Base-by-base conservation (phyloP, 2,113 vertebrate genomes). In the Rhabdornis inornatus region DNA sequence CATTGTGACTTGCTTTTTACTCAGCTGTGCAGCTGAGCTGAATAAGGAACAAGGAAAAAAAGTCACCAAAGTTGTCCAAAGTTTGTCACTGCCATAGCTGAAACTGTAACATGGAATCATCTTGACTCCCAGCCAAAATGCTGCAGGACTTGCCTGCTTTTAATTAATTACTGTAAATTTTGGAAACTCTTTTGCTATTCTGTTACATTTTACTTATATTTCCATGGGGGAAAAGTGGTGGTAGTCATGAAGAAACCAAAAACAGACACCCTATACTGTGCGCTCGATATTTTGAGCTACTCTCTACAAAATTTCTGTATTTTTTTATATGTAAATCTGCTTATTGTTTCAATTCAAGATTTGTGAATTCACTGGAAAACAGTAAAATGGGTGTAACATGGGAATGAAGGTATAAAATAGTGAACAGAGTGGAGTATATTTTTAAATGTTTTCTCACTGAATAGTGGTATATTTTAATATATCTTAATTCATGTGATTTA, bases 31-130 rank as follows among this genome's bases (percentile, higher is more conserved):
- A 92, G 63, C 88, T 95, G 94, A 95, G 71, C 76, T 95, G 96
- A 92, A 96, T 95, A 86, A 95, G 42, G 64, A 96, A 90, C 42
- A 74, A 77, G 90, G 42, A 93, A 50, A 88, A 90, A 96, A 94
- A 94, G 47, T 70, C 63, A 77, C 42, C 33, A 83, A 92, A 93
- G 92, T 90, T 94, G 63, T 81, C 39, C 71, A 77, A 77, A 96
- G 86, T 96, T 86, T 90, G 27, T 77, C 63, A 70, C 39, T 92
- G 39, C 37, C 42, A 44, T 7, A 40, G 31, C 22, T 88, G 63
- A 92, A 82, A 83, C 39, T 42, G 37, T 25, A 92, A 55, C 7
- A 17, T 19, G 27, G 74, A 83, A 86, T 76, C 20, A 37, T 70
- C 39, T 70, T 69, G 59, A 86, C 11, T 66, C 21, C 7, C 33